Evolutionary conservation across 2,888 invertebrate genomes (phyloP).

Genomic region (Candidula unifasciata): DNA sequence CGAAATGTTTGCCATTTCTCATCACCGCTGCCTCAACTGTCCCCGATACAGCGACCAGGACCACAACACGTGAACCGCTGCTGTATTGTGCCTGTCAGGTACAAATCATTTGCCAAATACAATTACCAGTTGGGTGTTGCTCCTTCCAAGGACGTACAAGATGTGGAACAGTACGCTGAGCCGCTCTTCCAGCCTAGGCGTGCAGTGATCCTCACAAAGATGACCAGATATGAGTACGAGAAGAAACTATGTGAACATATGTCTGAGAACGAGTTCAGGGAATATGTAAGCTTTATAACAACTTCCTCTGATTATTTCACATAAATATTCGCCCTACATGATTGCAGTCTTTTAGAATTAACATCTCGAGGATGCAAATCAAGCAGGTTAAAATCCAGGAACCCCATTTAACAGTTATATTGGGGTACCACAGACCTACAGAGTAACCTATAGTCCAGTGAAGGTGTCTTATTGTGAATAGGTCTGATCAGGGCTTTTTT

Average conservation of each 20-base stretch:
- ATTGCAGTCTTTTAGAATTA: neutral
- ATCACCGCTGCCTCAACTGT: no score
- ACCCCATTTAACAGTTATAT: no score
- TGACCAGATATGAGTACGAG: constrained; percentile 95
- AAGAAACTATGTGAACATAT: constrained; percentile 68
- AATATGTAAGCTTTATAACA: constrained; percentile 61
- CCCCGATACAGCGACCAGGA: no score
- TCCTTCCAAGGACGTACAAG: neutral
- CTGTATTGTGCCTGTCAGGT: neutral
- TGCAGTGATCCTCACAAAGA: constrained; percentile 91
- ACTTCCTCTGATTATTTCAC: neutral
- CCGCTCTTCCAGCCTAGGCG: constrained; percentile 78
- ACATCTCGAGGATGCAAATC: no score
- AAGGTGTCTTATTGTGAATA: no score
- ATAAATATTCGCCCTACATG: neutral
- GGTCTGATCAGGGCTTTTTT: no score
- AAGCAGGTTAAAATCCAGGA: no score
- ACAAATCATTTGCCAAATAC: neutral
- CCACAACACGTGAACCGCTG: neutral
- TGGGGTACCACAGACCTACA: no score
- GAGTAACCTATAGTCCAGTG: no score
- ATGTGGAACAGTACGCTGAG: constrained; percentile 43
- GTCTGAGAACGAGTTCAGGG: constrained; percentile 66
- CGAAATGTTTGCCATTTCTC: no score
- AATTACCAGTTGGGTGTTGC: constrained; percentile 22